Percentiles rank a stretch among this genome's conserved stretches.
Evolutionary conservation across 2,113 vertebrate species (phyloP).

Genomic region (Axis porcinus): DNA sequence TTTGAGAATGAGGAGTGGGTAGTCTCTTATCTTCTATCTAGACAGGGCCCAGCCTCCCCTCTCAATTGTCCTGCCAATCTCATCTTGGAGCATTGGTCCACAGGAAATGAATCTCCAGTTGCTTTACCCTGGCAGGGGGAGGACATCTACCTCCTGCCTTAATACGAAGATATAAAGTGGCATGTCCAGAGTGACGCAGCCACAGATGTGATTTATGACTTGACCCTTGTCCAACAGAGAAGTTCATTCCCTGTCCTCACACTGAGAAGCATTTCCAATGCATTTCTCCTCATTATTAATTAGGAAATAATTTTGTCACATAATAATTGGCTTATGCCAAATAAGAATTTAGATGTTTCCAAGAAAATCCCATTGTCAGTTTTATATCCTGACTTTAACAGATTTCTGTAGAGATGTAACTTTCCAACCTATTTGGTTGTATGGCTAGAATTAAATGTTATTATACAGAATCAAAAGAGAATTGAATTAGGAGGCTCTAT

Average conservation of each 20-base stretch:
- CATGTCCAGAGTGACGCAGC: background rate
- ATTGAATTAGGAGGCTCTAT: background rate
- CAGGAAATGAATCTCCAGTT: background rate
- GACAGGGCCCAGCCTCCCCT: background rate
- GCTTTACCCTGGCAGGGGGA: background rate
- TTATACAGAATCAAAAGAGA: background rate
- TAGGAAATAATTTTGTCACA: background rate
- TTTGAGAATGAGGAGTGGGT: background rate
- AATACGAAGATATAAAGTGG: background rate
- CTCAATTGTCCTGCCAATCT: background rate
- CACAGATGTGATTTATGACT: background rate
- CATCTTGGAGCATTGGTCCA: background rate
- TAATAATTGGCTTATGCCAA: background rate
- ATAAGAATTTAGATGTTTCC: background rate
- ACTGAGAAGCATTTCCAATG: background rate
- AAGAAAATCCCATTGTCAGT: background rate
- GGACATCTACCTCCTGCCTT: background rate
- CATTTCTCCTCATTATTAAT: background rate
- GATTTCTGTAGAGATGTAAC: background rate
- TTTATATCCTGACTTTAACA: background rate
- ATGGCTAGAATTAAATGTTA: background rate
- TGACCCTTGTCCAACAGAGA: background rate
- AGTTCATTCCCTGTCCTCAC: background rate
- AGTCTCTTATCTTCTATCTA: background rate
- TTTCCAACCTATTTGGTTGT: background rate